Evolutionary conservation across 1,140 invertebrate genomes (phyloP), one percentile per base, ranked within the genome.

Genomic region (Lepidurus packardi): DNA sequence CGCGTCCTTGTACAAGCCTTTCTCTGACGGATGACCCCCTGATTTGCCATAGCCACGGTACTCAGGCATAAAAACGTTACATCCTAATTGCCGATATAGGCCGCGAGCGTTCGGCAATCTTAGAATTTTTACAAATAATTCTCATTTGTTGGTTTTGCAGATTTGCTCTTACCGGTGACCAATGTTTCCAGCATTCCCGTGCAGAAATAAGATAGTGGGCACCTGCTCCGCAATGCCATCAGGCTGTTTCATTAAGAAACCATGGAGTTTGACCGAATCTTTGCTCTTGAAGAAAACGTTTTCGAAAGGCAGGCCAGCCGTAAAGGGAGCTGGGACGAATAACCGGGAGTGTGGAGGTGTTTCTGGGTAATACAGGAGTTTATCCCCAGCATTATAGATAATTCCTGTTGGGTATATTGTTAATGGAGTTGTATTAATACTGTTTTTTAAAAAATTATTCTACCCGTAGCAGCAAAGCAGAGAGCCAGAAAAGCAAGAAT

Each of bases 111-210:
- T 94, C 80, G 91, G 88, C 78, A 95, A 85, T 80, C 93, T 90
- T 81, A 78, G 45, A 74, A 80, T 76, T 73, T 77, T 43, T 44
- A 77, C 76, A 73, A 78, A 80, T 13, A 79, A 74, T 73, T 75
- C 80, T 79, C 73, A 74, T 73, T 75, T 21, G 24, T 53, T 5
- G 24, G 34, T 74, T 79, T 76, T 73, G 77, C 25, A 43, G 16
- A 65, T 25, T 43, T 65, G 34, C 43, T 10, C 81, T 83, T 81
- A 93, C 92, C 93, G 90, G 84, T 97, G 95, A 0, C 95, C 96
- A 88, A 98, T 94, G 84, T 98, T 98, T 21, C 96, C 96, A 79
- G 96, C 95, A 90, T 98, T 98, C 9, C 96, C 96, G 88, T 98
- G 96, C 75, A 98, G 91, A 86, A 93, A 97, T 21, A 98, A 85